Evolutionary conservation across 1,140 invertebrate genomes (phyloP), one percentile per base, ranked within the genome.

Genomic region (Halictus rubicundus): DNA sequence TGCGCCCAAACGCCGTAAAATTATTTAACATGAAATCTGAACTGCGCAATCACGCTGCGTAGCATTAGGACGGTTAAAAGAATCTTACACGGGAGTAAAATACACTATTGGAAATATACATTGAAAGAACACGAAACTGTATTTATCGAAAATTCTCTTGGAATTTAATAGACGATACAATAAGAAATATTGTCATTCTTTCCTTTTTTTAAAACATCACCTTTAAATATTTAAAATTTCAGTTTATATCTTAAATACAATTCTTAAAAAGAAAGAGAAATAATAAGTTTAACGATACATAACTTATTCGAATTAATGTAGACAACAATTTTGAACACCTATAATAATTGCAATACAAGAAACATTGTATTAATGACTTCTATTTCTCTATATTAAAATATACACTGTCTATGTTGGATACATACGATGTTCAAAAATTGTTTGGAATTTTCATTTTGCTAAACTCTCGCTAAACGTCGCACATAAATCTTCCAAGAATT

Each of bases 231-330:
- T 75, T 86, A 82, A 84, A 86, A 80, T 80, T 86, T 89, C 88
- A 89, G 90, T 91, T 84, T 87, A 82, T 78, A 84, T 75, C 89
- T 74, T 85, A 89, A 90, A 88, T 89, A 89, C 85, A 89, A 87
- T 85, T 88, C 81, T 84, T 84, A 83, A 87, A 88, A 46, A 12
- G 42, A 83, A 83, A 89, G 80, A 32, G 54, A n/a, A 14, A 52
- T 42, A 39, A 76, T n/a, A 49, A 37, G 54, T 84, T 84, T 70
- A 49, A 37, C 75, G 37, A 68, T 54, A 73, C 16, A 32, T 75
- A 81, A 84, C 61, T 70, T 73, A 76, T 80, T 71, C 32, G 49
- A 39, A n/a, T 73, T 10, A 37, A 81, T 57, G 68, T 21, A 75
- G 71, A 61, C 23, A 59, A 63, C 39, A 68, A 60, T 60, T 69